Evolutionary conservation across 2,797 vertebrate genomes (phyloP).

Genomic region (Pampus argenteus): DNA sequence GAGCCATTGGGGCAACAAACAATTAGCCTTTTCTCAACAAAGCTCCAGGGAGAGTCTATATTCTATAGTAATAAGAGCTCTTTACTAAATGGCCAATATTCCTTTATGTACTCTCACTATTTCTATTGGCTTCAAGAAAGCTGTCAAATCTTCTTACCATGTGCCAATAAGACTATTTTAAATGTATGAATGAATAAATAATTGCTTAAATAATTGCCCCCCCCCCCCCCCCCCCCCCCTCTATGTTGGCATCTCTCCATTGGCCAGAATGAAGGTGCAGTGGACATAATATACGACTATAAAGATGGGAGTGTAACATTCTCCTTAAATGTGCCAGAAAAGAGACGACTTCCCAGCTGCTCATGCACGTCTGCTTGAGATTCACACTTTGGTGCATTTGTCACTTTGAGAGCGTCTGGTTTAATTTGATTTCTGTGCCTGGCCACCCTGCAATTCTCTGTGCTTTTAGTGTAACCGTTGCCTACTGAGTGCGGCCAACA

Average conservation of each 20-base stretch:
- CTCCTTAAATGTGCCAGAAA: constrained; percentile 72
- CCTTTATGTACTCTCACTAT: constrained; percentile 31
- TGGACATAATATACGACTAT: constrained; percentile 67
- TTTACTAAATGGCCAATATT: constrained; percentile 45
- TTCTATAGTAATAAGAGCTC: constrained; percentile 54
- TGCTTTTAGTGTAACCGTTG: constrained; percentile 81
- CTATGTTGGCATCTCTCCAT: constrained; percentile 49
- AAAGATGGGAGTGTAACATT: constrained; percentile 74
- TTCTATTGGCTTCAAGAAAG: background rate
- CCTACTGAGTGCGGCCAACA: constrained; percentile 80
- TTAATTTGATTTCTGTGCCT: constrained; percentile 84
- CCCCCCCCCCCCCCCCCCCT: too few relatives aligned
- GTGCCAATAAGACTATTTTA: constrained; percentile 10
- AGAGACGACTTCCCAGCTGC: constrained; percentile 59
- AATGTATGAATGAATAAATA: constrained; percentile 35
- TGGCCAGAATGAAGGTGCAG: constrained; percentile 47
- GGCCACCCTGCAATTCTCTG: constrained; percentile 81
- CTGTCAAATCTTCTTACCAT: background rate
- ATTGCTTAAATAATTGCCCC: constrained; percentile 30
- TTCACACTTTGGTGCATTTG: constrained; percentile 82
- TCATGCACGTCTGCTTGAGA: constrained; percentile 67
- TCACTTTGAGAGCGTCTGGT: constrained; percentile 80
- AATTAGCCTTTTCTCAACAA: constrained; percentile 77
- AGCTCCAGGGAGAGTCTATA: constrained; percentile 54
- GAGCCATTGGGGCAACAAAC: constrained; percentile 67